A percentile compares a stretch with the other conserved stretches of the same genome.
These are phyloP conservation scores for Ceramica pisi DNA, from an alignment of 2,888 invertebrate genomes.

Conservation along the genomic window DNA sequence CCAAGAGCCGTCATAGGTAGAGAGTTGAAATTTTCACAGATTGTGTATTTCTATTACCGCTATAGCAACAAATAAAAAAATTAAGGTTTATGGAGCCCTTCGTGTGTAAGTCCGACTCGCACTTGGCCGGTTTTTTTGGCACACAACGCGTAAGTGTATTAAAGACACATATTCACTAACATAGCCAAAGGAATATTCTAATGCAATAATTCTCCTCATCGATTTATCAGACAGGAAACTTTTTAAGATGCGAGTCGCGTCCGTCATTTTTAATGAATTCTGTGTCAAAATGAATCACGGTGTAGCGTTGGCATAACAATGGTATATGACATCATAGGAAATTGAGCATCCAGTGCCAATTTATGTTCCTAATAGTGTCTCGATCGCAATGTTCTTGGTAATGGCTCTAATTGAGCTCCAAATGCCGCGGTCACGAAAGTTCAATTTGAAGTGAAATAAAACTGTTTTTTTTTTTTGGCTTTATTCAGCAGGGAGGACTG, in stretches of 20 bases:
- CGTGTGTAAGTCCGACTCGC: too few species aligned
- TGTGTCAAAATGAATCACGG: constrained; percentile 55
- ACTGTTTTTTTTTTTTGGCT: neutral
- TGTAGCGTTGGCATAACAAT: constrained; percentile 62
- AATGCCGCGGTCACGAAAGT: neutral
- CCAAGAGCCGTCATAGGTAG: too few species aligned
- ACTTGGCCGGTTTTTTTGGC: too few species aligned
- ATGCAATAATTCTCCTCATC: constrained; percentile 26
- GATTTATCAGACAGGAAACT: constrained; percentile 47
- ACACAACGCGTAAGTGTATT: neutral
- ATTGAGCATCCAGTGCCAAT: constrained; percentile 56
- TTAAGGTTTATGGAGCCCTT: too few species aligned
- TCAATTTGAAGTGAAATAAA: neutral
- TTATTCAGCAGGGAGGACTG: too few species aligned
- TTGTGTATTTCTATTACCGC: too few species aligned
- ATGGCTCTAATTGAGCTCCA: neutral
- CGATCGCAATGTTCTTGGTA: neutral
- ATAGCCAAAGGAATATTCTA: constrained; percentile 21
- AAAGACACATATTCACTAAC: neutral
- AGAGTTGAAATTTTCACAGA: too few species aligned
- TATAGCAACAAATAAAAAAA: too few species aligned
- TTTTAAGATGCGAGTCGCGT: constrained; percentile 42
- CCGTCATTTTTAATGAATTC: constrained; percentile 51
- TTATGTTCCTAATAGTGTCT: constrained; percentile 22
- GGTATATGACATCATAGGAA: constrained; percentile 70